These are phyloP conservation scores for Vidua macroura DNA, from an alignment of 2,113 vertebrate species.

Conservation along the genomic window DNA sequence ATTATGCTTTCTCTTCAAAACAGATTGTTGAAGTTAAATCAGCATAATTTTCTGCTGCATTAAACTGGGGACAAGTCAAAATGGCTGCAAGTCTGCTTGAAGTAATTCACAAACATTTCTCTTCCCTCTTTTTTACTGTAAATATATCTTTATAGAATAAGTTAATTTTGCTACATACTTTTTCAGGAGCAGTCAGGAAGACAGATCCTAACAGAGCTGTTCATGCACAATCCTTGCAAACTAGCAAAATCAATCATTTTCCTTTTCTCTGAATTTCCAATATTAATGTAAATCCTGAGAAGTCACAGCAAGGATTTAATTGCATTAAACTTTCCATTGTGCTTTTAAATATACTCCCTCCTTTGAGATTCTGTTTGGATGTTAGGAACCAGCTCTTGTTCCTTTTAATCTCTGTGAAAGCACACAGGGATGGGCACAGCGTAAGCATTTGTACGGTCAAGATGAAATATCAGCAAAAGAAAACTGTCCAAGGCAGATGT, in stretches of 20 bases:
- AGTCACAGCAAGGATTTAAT: slow-evolving; percentile 30
- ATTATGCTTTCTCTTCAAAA: not conserved
- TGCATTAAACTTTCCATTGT: slow-evolving; percentile 9
- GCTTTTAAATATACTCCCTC: slow-evolving; percentile 3
- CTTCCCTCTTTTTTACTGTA: not conserved
- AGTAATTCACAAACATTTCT: not conserved
- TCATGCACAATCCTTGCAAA: not conserved
- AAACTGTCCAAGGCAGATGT: slow-evolving; percentile 42
- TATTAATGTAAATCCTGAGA: slow-evolving; percentile 16
- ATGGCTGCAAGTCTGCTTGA: slow-evolving; percentile 3
- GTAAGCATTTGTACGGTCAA: not conserved
- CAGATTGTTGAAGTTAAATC: not conserved
- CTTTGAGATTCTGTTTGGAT: not conserved
- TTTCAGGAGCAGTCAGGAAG: not conserved
- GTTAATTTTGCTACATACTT: not conserved
- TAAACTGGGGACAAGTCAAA: not conserved
- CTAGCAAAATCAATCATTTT: not conserved
- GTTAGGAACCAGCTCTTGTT: not conserved
- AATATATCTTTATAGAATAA: not conserved
- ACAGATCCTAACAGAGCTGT: not conserved
- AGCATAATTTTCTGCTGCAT: not conserved
- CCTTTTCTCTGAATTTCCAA: not conserved
- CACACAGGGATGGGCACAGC: not conserved
- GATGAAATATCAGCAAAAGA: slow-evolving; percentile 49
- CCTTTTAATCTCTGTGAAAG: slow-evolving; percentile 20